Conservation (phyloP, 2,113 vertebrate genomes). For the Ia io region DNA sequence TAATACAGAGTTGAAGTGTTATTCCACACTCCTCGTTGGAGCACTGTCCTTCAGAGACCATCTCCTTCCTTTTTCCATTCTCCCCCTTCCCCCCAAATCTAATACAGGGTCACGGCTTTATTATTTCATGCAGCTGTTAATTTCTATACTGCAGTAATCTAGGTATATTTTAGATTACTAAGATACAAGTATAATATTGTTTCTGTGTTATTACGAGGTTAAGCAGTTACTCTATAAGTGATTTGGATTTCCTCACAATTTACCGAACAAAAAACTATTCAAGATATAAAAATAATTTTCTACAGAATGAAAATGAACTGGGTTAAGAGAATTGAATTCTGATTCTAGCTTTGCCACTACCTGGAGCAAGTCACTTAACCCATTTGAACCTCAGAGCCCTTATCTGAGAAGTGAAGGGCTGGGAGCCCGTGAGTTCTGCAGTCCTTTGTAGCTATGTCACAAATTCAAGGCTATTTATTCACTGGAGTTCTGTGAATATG, state of each 20-base stretch:
- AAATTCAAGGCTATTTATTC: neutral
- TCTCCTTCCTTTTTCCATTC: neutral
- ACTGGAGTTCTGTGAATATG: neutral
- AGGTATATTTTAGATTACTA: neutral
- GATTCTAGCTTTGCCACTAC: neutral
- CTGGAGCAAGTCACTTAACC: neutral
- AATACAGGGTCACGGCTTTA: neutral
- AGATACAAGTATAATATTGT: neutral
- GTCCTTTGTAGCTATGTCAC: neutral
- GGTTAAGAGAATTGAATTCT: neutral
- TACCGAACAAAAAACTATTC: neutral
- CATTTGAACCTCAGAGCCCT: neutral
- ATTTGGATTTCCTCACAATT: constrained; percentile 5
- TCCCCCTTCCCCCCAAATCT: neutral
- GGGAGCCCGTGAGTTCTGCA: neutral
- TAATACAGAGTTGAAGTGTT: neutral
- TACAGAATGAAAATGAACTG: neutral
- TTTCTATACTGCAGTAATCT: neutral
- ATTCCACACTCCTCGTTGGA: neutral
- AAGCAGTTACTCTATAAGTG: neutral
- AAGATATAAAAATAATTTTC: neutral
- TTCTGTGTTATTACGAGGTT: neutral
- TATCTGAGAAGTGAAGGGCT: neutral
- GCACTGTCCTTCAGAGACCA: neutral
- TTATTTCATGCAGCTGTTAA: neutral